Evolutionary conservation across 1,140 invertebrate species (phyloP), one percentile per base, ranked within the genome.

Genomic region (Anastatus disparis): DNA sequence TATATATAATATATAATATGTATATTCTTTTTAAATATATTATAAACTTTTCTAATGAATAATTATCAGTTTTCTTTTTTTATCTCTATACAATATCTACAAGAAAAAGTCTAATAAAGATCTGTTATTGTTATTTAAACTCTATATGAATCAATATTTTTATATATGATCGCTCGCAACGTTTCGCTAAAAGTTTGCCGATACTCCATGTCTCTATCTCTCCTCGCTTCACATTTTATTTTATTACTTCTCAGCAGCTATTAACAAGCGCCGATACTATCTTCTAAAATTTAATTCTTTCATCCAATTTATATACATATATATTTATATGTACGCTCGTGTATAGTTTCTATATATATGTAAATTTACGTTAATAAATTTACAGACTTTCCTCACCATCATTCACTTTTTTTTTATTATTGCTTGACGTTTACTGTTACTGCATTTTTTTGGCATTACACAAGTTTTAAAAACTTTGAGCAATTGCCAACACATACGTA

Each of bases 21-120:
- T 76, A 77, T 77, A 74, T 66, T 74, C 53, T 75, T 73, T 74
- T 71, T 75, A 82, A 82, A 82, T 83, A 84, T 84, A 82, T 82
- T 83, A 82, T 82, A 77, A 81, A 82, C 80, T 80, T 82, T 70
- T 78, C 76, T 82, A 80, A 78, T 74, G 76, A 77, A 79, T 82
- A 78, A 74, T 80, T 79, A 80, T 77, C 70, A 76, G 74, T 71
- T 74, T 77, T 71, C 66, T 0, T 29, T 69, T 24, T 55, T 65
- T 74, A 81, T 81, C 73, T 84, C 81, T 84, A 84, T 84, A 84
- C 82, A 85, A 62, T 84, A 85, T 85, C 82, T 85, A 85, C 81
- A 85, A 77, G 79, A 77, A 78, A 75, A 83, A 84, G 78, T 79
- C 78, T 83, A 82, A 83, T 82, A 84, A 83, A 85, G 81, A 82